Conservation (phyloP, 2,888 invertebrate genomes). For the Phania funesta region DNA sequence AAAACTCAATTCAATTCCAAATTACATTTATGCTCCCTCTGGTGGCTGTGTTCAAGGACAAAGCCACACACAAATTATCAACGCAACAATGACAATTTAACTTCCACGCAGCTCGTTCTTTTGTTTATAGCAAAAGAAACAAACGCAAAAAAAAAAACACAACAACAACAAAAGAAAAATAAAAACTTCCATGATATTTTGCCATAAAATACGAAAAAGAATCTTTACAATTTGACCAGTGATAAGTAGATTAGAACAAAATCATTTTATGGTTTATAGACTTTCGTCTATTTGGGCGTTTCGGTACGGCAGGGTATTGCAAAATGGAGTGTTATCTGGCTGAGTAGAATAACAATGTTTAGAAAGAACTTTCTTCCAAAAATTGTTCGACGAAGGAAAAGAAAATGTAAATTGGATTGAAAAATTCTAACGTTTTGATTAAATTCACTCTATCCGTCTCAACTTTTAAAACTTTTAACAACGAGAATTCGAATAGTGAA, state of each 20-base stretch:
- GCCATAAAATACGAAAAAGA: constrained; percentile 6
- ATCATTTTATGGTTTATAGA: constrained; percentile 52
- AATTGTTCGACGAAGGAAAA: background rate
- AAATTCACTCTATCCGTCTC: too few relatives aligned
- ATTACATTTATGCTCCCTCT: too few relatives aligned
- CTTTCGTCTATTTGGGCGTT: constrained; percentile 28
- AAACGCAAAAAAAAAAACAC: background rate
- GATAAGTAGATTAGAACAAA: constrained; percentile 72
- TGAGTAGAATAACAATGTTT: background rate
- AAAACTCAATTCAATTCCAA: constrained; percentile 13
- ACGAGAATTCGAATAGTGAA: too few relatives aligned
- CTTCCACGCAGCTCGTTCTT: constrained; percentile 16
- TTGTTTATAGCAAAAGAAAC: background rate
- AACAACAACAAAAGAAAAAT: background rate
- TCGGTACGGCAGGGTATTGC: background rate
- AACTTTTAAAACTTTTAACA: too few relatives aligned
- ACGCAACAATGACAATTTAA: constrained; percentile 22
- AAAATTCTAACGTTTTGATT: too few relatives aligned
- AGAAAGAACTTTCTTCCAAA: background rate
- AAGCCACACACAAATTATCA: background rate
- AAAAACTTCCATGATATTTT: constrained; percentile 40
- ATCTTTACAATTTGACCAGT: constrained; percentile 64
- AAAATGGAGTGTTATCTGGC: constrained; percentile 7
- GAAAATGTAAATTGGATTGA: background rate
- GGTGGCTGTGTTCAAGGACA: constrained; percentile 36